These are phyloP conservation scores for Ophion costatus DNA, from an alignment of 2,888 invertebrate species.

Conservation along the genomic window DNA sequence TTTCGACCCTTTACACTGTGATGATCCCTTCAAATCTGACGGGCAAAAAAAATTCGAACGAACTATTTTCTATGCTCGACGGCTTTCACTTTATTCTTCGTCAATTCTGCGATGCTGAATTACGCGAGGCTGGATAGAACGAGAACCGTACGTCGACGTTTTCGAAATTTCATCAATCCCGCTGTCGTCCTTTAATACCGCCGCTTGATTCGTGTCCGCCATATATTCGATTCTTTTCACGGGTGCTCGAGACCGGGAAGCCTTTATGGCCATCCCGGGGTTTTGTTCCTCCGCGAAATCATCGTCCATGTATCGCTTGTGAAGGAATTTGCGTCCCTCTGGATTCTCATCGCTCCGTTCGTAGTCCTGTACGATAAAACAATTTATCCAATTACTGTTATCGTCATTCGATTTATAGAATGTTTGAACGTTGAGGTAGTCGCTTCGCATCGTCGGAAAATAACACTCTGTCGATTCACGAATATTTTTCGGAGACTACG, in stretches of 20 bases:
- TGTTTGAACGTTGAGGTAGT: no score
- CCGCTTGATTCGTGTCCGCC: background rate
- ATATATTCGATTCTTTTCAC: background rate
- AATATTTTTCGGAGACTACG: no score
- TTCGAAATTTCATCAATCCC: background rate
- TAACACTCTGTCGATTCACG: no score
- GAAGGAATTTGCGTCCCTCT: conserved; percentile 20
- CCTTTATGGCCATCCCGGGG: background rate
- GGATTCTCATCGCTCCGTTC: conserved; percentile 11
- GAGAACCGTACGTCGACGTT: no score
- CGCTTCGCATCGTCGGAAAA: no score
- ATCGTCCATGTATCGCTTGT: conserved; percentile 52
- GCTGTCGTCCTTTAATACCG: background rate
- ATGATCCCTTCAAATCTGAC: background rate
- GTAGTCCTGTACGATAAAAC: conserved; percentile 5
- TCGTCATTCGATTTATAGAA: background rate
- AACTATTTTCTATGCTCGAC: background rate
- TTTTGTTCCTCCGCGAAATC: conserved; percentile 22
- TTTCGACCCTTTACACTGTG: no score
- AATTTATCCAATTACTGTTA: background rate
- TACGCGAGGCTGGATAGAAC: background rate
- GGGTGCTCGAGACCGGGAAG: background rate
- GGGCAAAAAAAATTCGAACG: background rate
- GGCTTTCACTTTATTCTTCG: background rate
- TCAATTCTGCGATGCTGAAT: background rate